Evolutionary conservation across 1,140 invertebrate genomes (phyloP), one percentile per base, ranked within the genome.

Genomic region (Apis dorsata): DNA sequence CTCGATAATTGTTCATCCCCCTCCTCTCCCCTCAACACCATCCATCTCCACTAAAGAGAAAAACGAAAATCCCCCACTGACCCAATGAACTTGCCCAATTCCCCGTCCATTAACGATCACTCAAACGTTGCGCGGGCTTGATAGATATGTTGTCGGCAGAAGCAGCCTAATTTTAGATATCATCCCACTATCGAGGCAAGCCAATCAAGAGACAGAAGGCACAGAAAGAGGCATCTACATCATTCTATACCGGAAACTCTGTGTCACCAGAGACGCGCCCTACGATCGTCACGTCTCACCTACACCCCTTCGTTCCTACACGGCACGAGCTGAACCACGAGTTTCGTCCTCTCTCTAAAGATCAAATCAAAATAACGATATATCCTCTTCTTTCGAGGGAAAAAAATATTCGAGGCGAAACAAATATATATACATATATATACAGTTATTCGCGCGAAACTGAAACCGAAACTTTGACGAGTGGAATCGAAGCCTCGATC

Each of bases 151-250:
- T 15, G 75, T 85, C 72, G 44, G 84, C 79, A 81, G 55, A 66
- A 73, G 59, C 60, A 53, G 57, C 66, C 72, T 87, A 88, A 88
- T 88, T 88, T 83, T 88, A 87, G 83, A 57, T 24, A 53, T 74
- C 79, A 76, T 87, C 70, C 78, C 65, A 70, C 69, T 81, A 71
- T 87, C 72, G 69, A 21, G 70, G 76, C 24, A 57, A 71, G 53
- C 72, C 78, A 84, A 88, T 85, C 72, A 21, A 62, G 60, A 28
- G 65, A 53, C 15, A 53, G n/a, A n/a, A n/a, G 63, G 11, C 57
- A 60, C 17, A 77, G 21, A 7, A 28, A 44, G 63, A 21, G 55
- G 70, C 60, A 74, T 73, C 79, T 17, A 24, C 79, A 51, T 17
- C 34, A 73, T 69, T 34, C 5, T 44, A 44, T 77, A 82, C 80